Percentiles rank a stretch among this genome's conserved stretches.
These are phyloP conservation scores for Leucoma salicis DNA, from an alignment of 2,888 invertebrate species.

Conservation along the genomic window DNA sequence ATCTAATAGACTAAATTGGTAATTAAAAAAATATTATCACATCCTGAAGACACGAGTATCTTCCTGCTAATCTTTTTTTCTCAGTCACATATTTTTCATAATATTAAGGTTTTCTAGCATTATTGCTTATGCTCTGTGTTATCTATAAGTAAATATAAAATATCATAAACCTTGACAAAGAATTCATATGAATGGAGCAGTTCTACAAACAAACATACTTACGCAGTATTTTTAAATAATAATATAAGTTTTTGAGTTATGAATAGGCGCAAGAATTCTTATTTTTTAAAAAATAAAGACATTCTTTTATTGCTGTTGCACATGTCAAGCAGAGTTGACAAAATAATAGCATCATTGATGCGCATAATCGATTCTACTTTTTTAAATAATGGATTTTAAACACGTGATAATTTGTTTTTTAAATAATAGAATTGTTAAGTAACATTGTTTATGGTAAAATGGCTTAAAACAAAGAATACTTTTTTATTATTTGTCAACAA, in stretches of 20 bases:
- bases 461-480: not conserved
- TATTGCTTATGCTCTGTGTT: too few relatives aligned
- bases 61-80: too few relatives aligned
- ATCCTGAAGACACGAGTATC: too few relatives aligned
- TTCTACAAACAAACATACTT: not conserved
- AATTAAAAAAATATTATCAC: too few relatives aligned
- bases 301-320: conserved; percentile 17
- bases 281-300: conserved; percentile 26
- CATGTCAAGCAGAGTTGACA: conserved; percentile 17
- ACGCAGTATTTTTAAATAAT: not conserved
- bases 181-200: too few relatives aligned
- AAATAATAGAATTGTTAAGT: not conserved
- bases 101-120: too few relatives aligned
- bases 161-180: too few relatives aligned
- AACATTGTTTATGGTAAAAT: conserved; percentile 1
- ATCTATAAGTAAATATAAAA: too few relatives aligned
- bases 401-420: conserved; percentile 4
- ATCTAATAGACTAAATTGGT: too few relatives aligned
- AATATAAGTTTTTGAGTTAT: conserved; percentile 1
- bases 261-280: conserved; percentile 17
- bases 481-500: not conserved
- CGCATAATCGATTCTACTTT: conserved; percentile 2
- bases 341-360: not conserved
- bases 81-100: too few relatives aligned
- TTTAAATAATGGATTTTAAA: conserved; percentile 1